A percentile compares a stretch with the other conserved stretches of the same genome.
Conservation (phyloP, 1,140 invertebrate species). For the Zaprionus camerounensis region DNA sequence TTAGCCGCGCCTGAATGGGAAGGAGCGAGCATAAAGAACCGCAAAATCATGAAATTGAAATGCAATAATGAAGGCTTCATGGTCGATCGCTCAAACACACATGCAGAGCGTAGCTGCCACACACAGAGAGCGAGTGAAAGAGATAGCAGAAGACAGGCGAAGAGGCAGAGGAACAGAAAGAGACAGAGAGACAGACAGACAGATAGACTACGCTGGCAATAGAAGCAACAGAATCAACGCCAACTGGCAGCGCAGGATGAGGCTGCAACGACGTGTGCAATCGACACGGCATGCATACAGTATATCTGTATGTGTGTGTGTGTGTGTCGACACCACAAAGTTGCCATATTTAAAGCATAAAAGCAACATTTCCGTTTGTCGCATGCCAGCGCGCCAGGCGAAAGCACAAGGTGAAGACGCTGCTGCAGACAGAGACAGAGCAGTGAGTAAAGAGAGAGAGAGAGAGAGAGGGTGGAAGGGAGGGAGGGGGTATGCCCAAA, state of each 20-base stretch:
- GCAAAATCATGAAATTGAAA: conserved; percentile 82
- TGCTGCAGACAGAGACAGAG: not conserved
- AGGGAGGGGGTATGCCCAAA: not conserved
- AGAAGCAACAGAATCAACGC: conserved; percentile 36
- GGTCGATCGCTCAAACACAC: conserved; percentile 77
- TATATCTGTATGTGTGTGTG: conserved; percentile 16
- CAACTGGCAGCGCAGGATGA: conserved; percentile 16
- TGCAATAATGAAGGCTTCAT: conserved; percentile 83
- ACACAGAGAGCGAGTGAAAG: conserved; percentile 21
- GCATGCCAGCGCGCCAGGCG: conserved; percentile 55
- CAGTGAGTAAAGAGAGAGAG: conserved; percentile 2
- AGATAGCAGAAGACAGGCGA: not conserved
- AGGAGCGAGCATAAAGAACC: conserved; percentile 77
- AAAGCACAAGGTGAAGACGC: conserved; percentile 29
- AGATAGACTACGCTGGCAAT: conserved; percentile 35
- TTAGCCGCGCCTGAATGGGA: conserved; percentile 43
- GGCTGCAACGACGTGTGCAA: conserved; percentile 62
- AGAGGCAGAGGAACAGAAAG: conserved; percentile 1
- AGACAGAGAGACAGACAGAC: conserved; percentile 2
- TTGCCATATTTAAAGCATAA: conserved; percentile 83
- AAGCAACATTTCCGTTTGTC: conserved; percentile 83
- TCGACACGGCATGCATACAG: conserved; percentile 52
- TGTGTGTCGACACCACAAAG: conserved; percentile 73
- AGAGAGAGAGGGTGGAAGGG: too few relatives aligned
- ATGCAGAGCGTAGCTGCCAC: conserved; percentile 6